Base-by-base conservation (phyloP, 2,797 vertebrate species). In the Sebastolobus altivelis region DNA sequence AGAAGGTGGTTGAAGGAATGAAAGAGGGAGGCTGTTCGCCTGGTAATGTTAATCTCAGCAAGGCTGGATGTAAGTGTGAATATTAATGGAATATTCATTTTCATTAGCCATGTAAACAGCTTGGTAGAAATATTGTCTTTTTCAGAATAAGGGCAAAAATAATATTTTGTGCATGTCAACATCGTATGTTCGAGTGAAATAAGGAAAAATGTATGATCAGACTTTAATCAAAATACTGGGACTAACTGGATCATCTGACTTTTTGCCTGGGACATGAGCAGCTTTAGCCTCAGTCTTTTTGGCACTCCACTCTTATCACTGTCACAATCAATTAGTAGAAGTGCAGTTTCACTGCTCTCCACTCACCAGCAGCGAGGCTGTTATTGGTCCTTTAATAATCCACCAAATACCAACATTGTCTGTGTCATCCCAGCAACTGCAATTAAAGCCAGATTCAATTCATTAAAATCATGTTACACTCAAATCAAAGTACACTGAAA, bases 341-440 rank as follows among this genome's bases (percentile, higher is more conserved):
- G 37, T 70, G 14, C 7, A n/a, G 14, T 35, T 72, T 67, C 27
- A 37, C 31, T 55, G 40, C 4, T 69, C n/a, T n/a, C 10, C 31
- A 95, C 96, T 97, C 92, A 98, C 97, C 89, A 97, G 94, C 85
- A 98, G 90, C 0, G 97, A 97, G 22, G 94, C 90, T 43, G 97
- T 97, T 77, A 98, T 97, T 40, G 97, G 97, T n/a, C 96, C 96
- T 92, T 97, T 98, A 84, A 98, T 97, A 72, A 97, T 96, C 97
- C 97, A 98, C 97, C 97, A 97, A 84, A 96, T 90, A 10, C 81
- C 93, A 13, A 87, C 87, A 10, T 93, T 95, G 58, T 95, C 95
- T 18, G 95, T 96, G 89, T 97, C 97, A 33, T 98, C 97, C 97
- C 97, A 98, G 92, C 97, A 98, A 55, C 97, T 98, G 66, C 35